Evolutionary conservation across 2,888 invertebrate species (phyloP), one percentile per base, ranked within the genome.

Genomic region (Labia minor): DNA sequence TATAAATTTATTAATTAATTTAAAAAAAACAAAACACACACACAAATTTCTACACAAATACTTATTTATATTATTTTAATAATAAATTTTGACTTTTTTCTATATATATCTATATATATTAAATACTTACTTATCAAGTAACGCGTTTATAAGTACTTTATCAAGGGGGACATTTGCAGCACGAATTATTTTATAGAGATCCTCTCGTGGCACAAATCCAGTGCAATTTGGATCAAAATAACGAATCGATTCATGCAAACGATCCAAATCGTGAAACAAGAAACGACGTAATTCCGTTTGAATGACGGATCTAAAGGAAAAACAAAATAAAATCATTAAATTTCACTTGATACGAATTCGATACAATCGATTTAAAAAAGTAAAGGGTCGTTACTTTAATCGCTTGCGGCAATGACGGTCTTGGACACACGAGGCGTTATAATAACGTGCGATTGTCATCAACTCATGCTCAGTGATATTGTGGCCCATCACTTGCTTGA

Each of bases 381-480:
- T 67, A 11, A 11, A 67, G n/a, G 37, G 20, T 1, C 19, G 65
- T 61, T 68, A 77, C 78, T 77, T 77, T 14, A 77, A 72, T 64
- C 74, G 75, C 70, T 76, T 76, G 21, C 75, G 73, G 0, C 73
- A 71, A 37, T 67, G 62, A 18, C 19, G 33, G 1, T 66, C 68
- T 11, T 80, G 80, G 33, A 78, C 76, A 71, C 82, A 80, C 71
- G 84, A 83, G 0, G 86, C 85, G 0, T 87, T 85, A 76, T 89
- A 92, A 71, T 83, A 81, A 70, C 92, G 82, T 14, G 87, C 85
- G 10, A 92, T 78, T 0, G 90, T 89, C 1, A 91, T 79, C 75
- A 90, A 87, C 78, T 92, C 92, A 70, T 92, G 92, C 73, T 91
- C 89, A 0, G 85, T 86, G 76, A 91, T 86, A 71, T 83, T 80